These are phyloP conservation scores for Trypoxylus dichotomus DNA, from an alignment of 1,140 invertebrate genomes.

Conservation along the genomic window DNA sequence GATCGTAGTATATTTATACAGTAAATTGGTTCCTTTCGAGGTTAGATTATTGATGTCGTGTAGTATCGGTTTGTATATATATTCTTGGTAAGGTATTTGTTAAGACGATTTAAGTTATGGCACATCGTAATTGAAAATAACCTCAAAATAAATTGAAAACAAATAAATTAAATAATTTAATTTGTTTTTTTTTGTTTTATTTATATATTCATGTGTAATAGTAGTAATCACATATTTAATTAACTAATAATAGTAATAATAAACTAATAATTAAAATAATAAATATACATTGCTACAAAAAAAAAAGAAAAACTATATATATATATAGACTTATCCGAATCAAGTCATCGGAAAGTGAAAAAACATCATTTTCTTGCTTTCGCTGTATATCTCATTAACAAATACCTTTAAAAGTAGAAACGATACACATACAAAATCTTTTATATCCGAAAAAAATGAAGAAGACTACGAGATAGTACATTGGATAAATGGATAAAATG, in stretches of 20 bases:
- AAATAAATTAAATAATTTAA: neutral
- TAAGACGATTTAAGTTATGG: neutral
- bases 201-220: neutral
- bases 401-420: constrained; percentile 10
- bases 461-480: too few species aligned
- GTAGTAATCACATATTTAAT: constrained; percentile 20
- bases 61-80: too few species aligned
- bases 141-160: neutral
- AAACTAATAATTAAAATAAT: constrained; percentile 24
- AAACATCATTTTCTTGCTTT: neutral
- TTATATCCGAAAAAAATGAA: neutral
- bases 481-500: too few species aligned
- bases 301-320: neutral
- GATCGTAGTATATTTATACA: too few species aligned
- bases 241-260: constrained; percentile 20
- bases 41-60: too few species aligned
- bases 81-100: constrained; percentile 2
- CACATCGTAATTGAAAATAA: neutral
- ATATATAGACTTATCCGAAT: too few species aligned
- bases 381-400: neutral
- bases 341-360: too few species aligned
- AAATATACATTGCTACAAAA: neutral
- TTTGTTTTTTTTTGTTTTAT: neutral
- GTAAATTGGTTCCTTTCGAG: too few species aligned
- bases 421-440: neutral